These are phyloP conservation scores for Xylocampa areola DNA, from an alignment of 2,888 invertebrate species.

Conservation along the genomic window DNA sequence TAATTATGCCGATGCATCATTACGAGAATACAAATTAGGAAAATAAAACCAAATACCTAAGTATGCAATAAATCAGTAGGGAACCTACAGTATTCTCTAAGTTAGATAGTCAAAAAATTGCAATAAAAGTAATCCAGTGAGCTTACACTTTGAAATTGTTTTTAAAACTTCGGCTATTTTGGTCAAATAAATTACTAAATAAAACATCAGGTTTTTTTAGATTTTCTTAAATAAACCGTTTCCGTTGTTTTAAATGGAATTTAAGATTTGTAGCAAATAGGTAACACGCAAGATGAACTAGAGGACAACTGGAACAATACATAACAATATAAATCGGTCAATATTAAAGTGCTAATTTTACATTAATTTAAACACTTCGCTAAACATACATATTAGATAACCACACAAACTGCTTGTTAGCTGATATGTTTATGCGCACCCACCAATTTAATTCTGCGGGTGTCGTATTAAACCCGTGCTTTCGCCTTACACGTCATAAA, in stretches of 20 bases:
- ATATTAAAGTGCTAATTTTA: no score
- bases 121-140: conserved; percentile 15
- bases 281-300: no score
- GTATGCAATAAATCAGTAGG: conserved; percentile 39
- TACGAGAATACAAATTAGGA: conserved; percentile 52
- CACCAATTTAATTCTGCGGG: conserved; percentile 57
- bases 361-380: background rate
- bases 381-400: background rate
- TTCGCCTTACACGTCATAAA: conserved; percentile 85
- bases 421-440: conserved; percentile 43
- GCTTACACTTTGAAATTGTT: conserved; percentile 15
- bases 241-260: background rate
- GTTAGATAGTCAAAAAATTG: conserved; percentile 37
- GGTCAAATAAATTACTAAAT: background rate
- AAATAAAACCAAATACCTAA: conserved; percentile 43
- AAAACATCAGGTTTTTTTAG: background rate
- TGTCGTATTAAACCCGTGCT: conserved; percentile 71
- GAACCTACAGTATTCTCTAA: conserved; percentile 27
- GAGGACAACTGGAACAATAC: no score
- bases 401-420: conserved; percentile 32
- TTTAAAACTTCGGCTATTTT: conserved; percentile 29
- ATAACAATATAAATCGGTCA: no score
- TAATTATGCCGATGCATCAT: conserved; percentile 60
- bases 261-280: no score
- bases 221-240: background rate